A percentile compares a stretch with the other conserved stretches of the same genome.
Evolutionary conservation across 2,888 invertebrate genomes (phyloP).

Genomic region (Pantelozetes paolii): DNA sequence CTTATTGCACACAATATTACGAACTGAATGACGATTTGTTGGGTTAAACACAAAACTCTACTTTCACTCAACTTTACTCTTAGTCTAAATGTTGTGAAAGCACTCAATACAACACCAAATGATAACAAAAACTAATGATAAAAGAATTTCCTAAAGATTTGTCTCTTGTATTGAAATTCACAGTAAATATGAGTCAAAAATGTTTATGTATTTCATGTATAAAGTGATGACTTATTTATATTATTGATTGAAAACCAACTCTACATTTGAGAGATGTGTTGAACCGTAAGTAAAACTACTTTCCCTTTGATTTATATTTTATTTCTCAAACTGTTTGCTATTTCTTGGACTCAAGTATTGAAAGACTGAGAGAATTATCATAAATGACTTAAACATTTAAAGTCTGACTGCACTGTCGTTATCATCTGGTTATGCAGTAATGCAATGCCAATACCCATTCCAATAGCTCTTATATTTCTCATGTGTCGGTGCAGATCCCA

Average conservation of each 20-base stretch:
- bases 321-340: not conserved
- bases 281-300: not conserved
- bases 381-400: conserved; percentile 13
- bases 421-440: conserved; percentile 5
- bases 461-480: no score
- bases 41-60: conserved; percentile 10
- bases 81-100: not conserved
- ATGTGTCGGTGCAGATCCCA: no score
- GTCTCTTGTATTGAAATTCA: no score
- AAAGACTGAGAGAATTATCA: not conserved
- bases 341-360: not conserved
- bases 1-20: conserved; percentile 7
- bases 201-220: not conserved
- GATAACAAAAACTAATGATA: not conserved
- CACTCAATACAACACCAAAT: not conserved
- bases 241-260: not conserved
- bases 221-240: conserved; percentile 9
- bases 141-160: not conserved
- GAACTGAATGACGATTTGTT: conserved; percentile 6
- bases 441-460: not conserved
- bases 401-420: not conserved
- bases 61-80: conserved; percentile 2
- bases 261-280: not conserved
- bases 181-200: no score
- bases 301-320: not conserved